Base-by-base conservation (phyloP, 1,140 invertebrate species). In the Drosophila willistoni region DNA sequence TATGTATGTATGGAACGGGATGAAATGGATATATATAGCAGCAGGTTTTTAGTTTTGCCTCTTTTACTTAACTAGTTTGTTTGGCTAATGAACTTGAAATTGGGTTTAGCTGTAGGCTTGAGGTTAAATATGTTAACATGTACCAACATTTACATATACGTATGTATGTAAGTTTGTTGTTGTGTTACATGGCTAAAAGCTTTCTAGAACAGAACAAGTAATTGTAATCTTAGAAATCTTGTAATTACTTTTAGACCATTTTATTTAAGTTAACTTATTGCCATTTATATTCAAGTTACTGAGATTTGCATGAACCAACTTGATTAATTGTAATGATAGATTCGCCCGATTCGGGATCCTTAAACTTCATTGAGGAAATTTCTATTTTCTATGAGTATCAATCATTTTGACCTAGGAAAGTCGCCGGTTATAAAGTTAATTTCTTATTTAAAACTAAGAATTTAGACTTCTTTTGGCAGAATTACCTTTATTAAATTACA, bases 71-170 rank as follows among this genome's bases (percentile, higher is more conserved):
- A 73, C 73, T 77, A 77, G 42, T 44, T 33, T 33, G 22, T 19
- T 29, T 63, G 39, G 41, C 42, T 62, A 62, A 62, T 77, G 73
- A 77, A 77, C 73, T 39, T 70, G 57, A 75, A 76, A 36, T 75
- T 64, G 72, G 68, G 73, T 65, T 51, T 51, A 9, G 44, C 44
- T 51, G 44, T 22, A 51, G 9, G 17, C 17, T 51, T 51, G 17
- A 51, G 14, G 44, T 47, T 47, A 9, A 47, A 17, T 17, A 19
- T 51, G 44, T 51, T 51, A 22, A 0, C 17, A 51, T 51, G 44
- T 51, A 51, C 17, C 29, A 29, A 29, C 29, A 22, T 51, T 51
- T 22, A 51, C 17, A 22, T 22, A 12, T 51, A 17, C 12, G 19
- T 19, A 22, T 22, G 19, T 22, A 22, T 51, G 3, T 17, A 5